Evolutionary conservation across 2,888 invertebrate species (phyloP), one percentile per base, ranked within the genome.

Genomic region (Aporophyla lueneburgensis): DNA sequence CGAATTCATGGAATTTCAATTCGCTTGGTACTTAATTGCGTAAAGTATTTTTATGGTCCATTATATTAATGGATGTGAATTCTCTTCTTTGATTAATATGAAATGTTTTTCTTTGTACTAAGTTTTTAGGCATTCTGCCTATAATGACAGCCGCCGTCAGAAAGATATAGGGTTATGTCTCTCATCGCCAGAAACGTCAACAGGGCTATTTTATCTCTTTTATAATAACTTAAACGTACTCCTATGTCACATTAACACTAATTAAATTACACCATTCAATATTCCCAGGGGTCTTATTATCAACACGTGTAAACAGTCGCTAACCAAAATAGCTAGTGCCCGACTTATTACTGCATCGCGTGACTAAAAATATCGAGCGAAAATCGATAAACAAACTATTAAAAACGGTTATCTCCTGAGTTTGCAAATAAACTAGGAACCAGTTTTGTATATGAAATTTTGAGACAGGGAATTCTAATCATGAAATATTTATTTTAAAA

Each of bases 311-410:
- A 74, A 80, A 68, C 70, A 10, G 10, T 61, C 59, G 46, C 24
- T 66, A 46, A 61, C 14, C 56, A 53, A 70, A 78, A 71, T 74
- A 74, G n/a, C 62, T 63, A 19, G 54, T 71, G 74, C 71, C 74
- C 76, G 71, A 88, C 82, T 89, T 90, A 90, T 89, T 76, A 87
- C 83, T 43, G 68, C 76, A 83, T 92, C 87, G 92, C 92, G 91
- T 92, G 92, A 89, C 91, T 81, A 73, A 86, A 88, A 87, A 88
- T 91, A 91, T 89, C 87, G 86, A 86, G 86, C 74, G 53, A 77
- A 87, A 90, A 92, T 91, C 90, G 87, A 92, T 92, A 84, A 81
- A 83, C 83, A 79, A 87, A 88, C 58, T n/a, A 19, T 74, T 7
- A 40, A 24, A 54, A 66, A 68, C 49, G 9, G 24, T 16, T 73